A percentile compares a stretch with the other conserved stretches of the same genome.
Evolutionary conservation across 2,113 vertebrate genomes (phyloP).

Genomic region (Onychostoma macrolepis): DNA sequence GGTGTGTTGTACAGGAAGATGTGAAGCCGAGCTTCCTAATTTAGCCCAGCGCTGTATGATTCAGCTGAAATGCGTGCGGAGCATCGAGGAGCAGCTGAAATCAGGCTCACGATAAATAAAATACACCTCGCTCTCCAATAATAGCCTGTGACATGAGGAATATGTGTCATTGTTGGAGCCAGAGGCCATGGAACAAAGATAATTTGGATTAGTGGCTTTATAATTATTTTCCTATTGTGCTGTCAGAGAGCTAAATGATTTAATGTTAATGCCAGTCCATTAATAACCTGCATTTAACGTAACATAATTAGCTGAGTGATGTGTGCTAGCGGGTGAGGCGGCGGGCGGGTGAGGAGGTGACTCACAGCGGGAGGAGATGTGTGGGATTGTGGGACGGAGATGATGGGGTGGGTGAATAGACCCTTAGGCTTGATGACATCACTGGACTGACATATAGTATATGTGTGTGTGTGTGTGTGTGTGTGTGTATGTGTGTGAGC

Average conservation of each 20-base stretch:
- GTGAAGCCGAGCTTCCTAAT: background rate
- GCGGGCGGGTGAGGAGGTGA: background rate
- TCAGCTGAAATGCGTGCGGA: background rate
- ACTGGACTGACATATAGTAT: background rate
- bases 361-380: background rate
- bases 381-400: background rate
- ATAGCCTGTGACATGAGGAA: constrained; percentile 5
- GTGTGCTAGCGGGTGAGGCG: background rate
- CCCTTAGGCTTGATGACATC: background rate
- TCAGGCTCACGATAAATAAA: background rate
- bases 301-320: constrained; percentile 6
- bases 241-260: constrained; percentile 8
- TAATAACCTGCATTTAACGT: background rate
- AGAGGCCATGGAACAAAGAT: background rate
- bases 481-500: background rate
- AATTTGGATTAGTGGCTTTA: constrained; percentile 29
- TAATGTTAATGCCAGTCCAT: constrained; percentile 6
- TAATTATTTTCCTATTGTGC: constrained; percentile 29
- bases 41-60: background rate
- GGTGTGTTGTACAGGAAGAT: background rate
- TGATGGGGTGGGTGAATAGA: background rate
- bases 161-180: background rate
- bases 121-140: constrained; percentile 2
- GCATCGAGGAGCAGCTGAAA: background rate
- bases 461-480: background rate